phyloP scores from a whole-genome alignment of 2,113 vertebrate species.

The Muscicapa adusta region DNA sequence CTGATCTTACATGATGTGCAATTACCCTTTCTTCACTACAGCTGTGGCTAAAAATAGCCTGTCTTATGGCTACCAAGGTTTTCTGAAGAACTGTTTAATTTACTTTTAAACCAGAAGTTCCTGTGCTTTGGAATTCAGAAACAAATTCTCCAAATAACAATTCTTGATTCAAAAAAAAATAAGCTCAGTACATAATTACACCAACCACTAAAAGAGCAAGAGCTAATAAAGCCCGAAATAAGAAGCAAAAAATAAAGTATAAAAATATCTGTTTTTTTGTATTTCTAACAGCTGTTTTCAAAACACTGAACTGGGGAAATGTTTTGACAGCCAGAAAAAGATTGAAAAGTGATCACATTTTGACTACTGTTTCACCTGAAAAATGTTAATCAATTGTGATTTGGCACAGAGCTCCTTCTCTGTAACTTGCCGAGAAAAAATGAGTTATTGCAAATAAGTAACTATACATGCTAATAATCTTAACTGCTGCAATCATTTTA shows the following conservation, averaged over 20 bases:
- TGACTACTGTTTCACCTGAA: neutral
- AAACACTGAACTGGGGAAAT: neutral
- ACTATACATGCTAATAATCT: neutral
- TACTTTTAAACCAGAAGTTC: neutral
- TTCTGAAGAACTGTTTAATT: neutral
- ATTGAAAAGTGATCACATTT: neutral
- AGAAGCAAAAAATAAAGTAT: neutral
- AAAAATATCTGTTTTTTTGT: neutral
- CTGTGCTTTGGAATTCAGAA: neutral
- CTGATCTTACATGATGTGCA: neutral
- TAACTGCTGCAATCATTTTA: neutral
- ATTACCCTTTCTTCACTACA: neutral
- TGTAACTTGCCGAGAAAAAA: neutral
- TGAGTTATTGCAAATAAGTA: neutral
- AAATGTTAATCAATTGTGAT: neutral
- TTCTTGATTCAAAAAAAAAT: neutral
- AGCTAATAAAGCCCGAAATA: neutral
- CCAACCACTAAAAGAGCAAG: neutral
- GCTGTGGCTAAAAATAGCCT: neutral
- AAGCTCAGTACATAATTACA: fast-evolving
- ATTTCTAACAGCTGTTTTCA: neutral
- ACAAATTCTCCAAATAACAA: neutral
- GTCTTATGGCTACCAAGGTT: neutral
- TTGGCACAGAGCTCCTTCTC: neutral
- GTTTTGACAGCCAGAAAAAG: neutral